These are phyloP conservation scores for Invenusta paracnida DNA, from an alignment of 2,888 invertebrate genomes.

Conservation along the genomic window DNA sequence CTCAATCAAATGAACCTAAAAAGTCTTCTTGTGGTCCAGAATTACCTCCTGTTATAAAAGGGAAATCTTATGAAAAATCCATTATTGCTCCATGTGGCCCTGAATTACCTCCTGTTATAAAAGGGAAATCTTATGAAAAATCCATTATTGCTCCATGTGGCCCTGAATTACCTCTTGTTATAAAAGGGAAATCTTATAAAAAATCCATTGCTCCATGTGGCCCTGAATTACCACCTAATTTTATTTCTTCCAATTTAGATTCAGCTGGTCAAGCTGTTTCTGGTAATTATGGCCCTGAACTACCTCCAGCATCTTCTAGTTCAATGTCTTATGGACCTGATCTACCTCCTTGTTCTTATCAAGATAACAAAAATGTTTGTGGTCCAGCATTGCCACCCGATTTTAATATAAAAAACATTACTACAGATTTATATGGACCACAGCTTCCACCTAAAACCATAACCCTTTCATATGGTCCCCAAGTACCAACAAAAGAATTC, in stretches of 20 bases:
- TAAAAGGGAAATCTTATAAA: background rate
- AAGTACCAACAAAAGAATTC: background rate
- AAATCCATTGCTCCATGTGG: background rate
- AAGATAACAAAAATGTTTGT: background rate
- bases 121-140: background rate
- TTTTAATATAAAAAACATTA: background rate
- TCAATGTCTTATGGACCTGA: background rate
- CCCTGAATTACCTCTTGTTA: background rate
- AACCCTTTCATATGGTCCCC: background rate
- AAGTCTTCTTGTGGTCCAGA: too few species aligned
- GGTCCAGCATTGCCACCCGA: background rate
- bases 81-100: too few species aligned
- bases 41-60: too few species aligned
- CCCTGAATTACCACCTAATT: conserved; percentile 3
- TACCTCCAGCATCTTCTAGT: background rate
- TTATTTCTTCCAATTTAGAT: background rate
- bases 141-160: background rate
- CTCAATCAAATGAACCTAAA: background rate
- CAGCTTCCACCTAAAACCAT: background rate
- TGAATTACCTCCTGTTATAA: too few species aligned
- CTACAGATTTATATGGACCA: background rate
- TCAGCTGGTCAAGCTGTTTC: background rate
- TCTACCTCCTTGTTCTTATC: background rate
- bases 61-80: background rate
- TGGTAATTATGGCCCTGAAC: background rate